Evolutionary conservation across 2,113 vertebrate genomes (phyloP).

Genomic region (Pteronura brasiliensis): DNA sequence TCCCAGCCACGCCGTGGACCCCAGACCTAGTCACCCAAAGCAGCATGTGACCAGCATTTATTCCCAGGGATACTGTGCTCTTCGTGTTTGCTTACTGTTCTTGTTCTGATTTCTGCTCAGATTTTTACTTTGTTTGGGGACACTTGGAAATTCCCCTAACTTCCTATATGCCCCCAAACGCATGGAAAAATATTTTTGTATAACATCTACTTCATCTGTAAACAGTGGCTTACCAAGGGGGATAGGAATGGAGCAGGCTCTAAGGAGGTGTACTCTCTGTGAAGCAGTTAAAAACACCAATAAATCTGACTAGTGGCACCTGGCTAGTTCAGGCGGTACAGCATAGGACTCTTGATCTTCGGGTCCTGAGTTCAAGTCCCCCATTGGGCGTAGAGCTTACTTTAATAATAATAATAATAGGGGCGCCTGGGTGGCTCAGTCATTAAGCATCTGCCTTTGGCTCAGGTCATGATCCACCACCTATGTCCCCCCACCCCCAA

Average conservation of each 20-base stretch:
- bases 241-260: no score
- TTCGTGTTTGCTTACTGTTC: not conserved
- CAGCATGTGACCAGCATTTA: not conserved
- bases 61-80: not conserved
- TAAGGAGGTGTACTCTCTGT: not conserved
- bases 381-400: no score
- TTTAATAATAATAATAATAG: not conserved
- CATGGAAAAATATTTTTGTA: not conserved
- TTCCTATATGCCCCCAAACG: not conserved
- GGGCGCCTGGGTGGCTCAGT: not conserved
- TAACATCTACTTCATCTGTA: not conserved
- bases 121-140: not conserved
- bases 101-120: not conserved
- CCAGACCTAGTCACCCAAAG: not conserved
- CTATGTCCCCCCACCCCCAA: not conserved
- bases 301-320: not conserved
- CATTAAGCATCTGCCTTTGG: not conserved
- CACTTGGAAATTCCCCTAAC: not conserved
- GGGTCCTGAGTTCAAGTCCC: not conserved
- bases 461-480: not conserved
- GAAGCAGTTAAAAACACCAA: not conserved
- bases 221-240: not conserved
- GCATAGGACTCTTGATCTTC: not conserved
- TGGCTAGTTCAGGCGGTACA: not conserved
- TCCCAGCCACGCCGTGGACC: not conserved